Evolutionary conservation across 2,797 vertebrate genomes (phyloP).

Genomic region (Hippoglossus hippoglossus): DNA sequence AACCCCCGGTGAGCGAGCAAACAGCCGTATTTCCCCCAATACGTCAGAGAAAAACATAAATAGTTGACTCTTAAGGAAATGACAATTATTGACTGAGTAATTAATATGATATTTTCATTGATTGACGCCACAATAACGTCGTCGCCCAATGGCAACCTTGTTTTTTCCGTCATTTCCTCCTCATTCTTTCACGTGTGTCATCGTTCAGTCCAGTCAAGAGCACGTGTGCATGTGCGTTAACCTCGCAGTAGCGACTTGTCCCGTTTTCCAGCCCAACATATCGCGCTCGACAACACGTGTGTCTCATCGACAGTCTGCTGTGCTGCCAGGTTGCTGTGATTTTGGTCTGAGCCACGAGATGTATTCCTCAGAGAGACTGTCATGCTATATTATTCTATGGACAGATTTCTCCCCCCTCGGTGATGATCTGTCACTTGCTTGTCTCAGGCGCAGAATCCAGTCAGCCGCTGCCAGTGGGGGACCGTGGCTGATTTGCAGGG

Average conservation of each 20-base stretch:
- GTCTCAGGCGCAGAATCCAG: slow-evolving; percentile 59
- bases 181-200: too few relatives aligned
- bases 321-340: slow-evolving; percentile 32
- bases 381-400: slow-evolving; percentile 67
- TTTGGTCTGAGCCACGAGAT: slow-evolving; percentile 30
- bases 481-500: slow-evolving; percentile 64
- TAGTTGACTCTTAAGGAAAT: slow-evolving; percentile 49
- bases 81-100: slow-evolving; percentile 52
- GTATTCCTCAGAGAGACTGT: slow-evolving; percentile 58
- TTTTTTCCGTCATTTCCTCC: too few relatives aligned
- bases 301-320: not conserved
- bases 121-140: too few relatives aligned
- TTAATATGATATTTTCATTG: slow-evolving; percentile 26
- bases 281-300: too few relatives aligned
- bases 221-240: too few relatives aligned
- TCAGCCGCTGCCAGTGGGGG: slow-evolving; percentile 58
- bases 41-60: slow-evolving; percentile 43
- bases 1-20: slow-evolving; percentile 42
- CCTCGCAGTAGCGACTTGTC: not conserved
- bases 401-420: slow-evolving; percentile 49
- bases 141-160: not conserved
- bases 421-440: slow-evolving; percentile 70
- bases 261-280: too few relatives aligned
- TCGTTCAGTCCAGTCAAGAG: too few relatives aligned
- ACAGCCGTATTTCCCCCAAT: slow-evolving; percentile 49